Percentiles rank a stretch among this genome's conserved stretches.
These are phyloP conservation scores for Lasioglossum figueresi DNA, from an alignment of 2,888 invertebrate genomes.

Conservation along the genomic window DNA sequence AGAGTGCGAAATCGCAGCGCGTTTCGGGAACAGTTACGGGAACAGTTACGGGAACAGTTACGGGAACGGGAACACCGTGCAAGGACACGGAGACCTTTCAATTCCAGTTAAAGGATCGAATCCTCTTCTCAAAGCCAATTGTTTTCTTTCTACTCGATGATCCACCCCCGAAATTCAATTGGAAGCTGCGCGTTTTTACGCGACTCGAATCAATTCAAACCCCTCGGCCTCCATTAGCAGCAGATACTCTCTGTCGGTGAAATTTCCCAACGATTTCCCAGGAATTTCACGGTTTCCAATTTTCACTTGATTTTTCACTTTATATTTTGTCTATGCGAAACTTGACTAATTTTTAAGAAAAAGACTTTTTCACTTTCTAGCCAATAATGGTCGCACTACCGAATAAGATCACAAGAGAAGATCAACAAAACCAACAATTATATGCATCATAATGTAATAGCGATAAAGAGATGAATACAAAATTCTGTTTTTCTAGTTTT, in stretches of 20 bases:
- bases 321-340: too few species aligned
- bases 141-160: background rate
- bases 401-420: too few species aligned
- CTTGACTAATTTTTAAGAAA: too few species aligned
- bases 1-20: constrained; percentile 17
- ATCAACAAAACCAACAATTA: too few species aligned
- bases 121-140: background rate
- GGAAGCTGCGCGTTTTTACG: constrained; percentile 4
- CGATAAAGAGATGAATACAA: too few species aligned
- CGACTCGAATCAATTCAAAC: background rate
- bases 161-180: background rate
- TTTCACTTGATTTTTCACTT: too few species aligned
- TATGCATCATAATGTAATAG: too few species aligned
- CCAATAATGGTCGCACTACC: too few species aligned
- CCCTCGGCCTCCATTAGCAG: background rate
- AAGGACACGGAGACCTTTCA: background rate
- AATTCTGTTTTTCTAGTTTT: too few species aligned
- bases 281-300: too few species aligned
- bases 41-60: background rate
- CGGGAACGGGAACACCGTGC: background rate
- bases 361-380: too few species aligned
- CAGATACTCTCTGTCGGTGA: background rate
- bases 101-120: background rate
- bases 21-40: background rate
- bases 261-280: background rate